A percentile compares a stretch with the other conserved stretches of the same genome.
Evolutionary conservation across 2,797 vertebrate species (phyloP).

Genomic region (Limosa lapponica): DNA sequence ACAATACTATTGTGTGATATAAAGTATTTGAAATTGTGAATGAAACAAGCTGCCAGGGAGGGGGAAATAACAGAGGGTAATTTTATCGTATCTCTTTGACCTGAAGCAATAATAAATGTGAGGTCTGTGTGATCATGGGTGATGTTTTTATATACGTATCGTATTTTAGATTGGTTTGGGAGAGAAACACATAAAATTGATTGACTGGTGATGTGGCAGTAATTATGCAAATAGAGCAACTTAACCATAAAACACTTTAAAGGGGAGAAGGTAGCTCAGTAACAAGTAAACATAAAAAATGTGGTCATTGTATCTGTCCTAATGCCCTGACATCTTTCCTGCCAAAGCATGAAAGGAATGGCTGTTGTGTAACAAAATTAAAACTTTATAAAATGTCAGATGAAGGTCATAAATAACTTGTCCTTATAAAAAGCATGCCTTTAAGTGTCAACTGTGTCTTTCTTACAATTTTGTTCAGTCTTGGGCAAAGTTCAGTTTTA

Average conservation of each 20-base stretch:
- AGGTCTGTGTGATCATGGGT: background rate
- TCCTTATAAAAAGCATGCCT: slow-evolving; percentile 3
- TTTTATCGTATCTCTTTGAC: slow-evolving; percentile 13
- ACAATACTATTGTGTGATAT: background rate
- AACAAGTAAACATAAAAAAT: background rate
- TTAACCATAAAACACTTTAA: slow-evolving; percentile 21
- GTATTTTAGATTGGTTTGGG: slow-evolving; percentile 27
- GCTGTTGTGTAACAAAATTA: slow-evolving; percentile 30
- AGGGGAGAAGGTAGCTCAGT: background rate
- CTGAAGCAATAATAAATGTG: slow-evolving; percentile 21
- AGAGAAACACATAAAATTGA: slow-evolving; percentile 52
- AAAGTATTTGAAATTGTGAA: background rate
- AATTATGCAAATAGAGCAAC: slow-evolving; percentile 55
- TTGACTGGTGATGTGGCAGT: slow-evolving; percentile 55
- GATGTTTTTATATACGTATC: slow-evolving; percentile 29
- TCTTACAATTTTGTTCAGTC: slow-evolving; percentile 66
- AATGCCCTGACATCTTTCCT: background rate
- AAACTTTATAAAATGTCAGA: slow-evolving; percentile 24
- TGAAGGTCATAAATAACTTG: slow-evolving; percentile 51
- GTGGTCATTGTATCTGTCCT: background rate
- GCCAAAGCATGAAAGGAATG: slow-evolving; percentile 13
- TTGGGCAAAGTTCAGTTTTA: slow-evolving; percentile 78
- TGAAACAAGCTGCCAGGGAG: background rate
- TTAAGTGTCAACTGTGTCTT: slow-evolving; percentile 16
- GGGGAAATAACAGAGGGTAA: background rate